Evolutionary conservation across 2,888 invertebrate species (phyloP).

Genomic region (Hoplodrina blanda): DNA sequence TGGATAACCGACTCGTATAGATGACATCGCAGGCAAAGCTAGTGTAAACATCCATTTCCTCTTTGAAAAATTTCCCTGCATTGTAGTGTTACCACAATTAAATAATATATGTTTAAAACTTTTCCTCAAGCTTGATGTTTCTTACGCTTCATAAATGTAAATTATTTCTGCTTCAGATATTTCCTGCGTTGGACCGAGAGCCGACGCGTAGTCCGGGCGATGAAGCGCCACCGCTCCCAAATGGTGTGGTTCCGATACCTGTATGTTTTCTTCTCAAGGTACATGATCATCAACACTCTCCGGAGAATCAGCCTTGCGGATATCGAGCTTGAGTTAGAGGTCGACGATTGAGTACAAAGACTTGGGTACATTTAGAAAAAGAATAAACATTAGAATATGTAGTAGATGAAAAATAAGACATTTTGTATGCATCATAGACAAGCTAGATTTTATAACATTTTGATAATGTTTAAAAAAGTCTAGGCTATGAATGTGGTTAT

Average conservation of each 20-base stretch:
- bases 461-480: constrained; percentile 37
- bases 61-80: no score
- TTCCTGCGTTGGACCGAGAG: constrained; percentile 92
- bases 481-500: constrained; percentile 4
- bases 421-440: constrained; percentile 5
- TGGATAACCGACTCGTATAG: no score
- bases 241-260: constrained; percentile 98
- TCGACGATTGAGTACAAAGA: constrained; percentile 88
- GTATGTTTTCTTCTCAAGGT: constrained; percentile 97
- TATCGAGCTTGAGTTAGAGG: constrained; percentile 94
- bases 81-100: no score
- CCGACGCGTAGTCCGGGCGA: constrained; percentile 92
- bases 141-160: no score
- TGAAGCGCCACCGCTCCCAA: constrained; percentile 97
- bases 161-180: constrained; percentile 87
- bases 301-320: constrained; percentile 94
- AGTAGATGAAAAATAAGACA: neutral
- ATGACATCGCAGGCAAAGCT: no score
- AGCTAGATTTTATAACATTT: constrained; percentile 46
- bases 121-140: no score
- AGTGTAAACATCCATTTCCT: no score
- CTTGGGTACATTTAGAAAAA: constrained; percentile 14
- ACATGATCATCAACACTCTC: constrained; percentile 97
- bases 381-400: neutral
- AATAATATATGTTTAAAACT: no score